Conservation (phyloP, 2,113 vertebrate genomes). For the Tupaia chinensis region DNA sequence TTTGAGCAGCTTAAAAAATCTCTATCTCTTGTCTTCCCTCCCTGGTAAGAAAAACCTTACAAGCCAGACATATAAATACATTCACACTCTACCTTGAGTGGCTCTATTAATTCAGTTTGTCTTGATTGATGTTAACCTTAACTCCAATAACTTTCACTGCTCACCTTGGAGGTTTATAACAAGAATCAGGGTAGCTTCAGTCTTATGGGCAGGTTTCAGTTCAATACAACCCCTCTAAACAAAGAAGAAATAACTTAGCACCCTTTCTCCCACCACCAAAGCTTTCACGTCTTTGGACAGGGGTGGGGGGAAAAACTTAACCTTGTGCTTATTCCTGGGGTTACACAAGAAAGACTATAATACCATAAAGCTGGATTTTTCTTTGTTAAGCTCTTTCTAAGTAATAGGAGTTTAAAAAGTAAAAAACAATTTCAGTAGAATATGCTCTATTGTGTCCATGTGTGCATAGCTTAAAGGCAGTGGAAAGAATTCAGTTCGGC, state of each 20-base stretch:
- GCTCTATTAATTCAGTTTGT: not conserved
- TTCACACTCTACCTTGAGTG: not conserved
- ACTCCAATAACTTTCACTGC: not conserved
- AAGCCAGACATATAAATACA: conserved; percentile 1
- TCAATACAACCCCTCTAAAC: not conserved
- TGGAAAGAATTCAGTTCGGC: conserved; percentile 47
- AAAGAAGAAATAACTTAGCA: not conserved
- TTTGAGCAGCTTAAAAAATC: not conserved
- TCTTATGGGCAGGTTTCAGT: not conserved
- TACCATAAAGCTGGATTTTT: not conserved
- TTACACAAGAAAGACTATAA: not conserved
- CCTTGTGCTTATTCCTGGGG: not conserved
- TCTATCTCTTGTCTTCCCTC: not conserved
- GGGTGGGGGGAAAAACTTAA: not conserved
- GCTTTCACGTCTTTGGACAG: not conserved
- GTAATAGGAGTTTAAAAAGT: not conserved
- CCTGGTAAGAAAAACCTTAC: not conserved
- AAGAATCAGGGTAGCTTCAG: not conserved
- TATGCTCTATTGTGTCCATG: conserved; percentile 48
- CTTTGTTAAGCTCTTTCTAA: conserved; percentile 55
- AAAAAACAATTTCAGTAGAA: not conserved
- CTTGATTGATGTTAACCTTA: not conserved
- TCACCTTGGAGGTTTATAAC: not conserved
- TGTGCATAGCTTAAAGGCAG: conserved; percentile 51
- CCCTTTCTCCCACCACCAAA: not conserved